These are phyloP conservation scores for Stenchaetothrips biformis DNA, from an alignment of 2,888 invertebrate species.

Conservation along the genomic window DNA sequence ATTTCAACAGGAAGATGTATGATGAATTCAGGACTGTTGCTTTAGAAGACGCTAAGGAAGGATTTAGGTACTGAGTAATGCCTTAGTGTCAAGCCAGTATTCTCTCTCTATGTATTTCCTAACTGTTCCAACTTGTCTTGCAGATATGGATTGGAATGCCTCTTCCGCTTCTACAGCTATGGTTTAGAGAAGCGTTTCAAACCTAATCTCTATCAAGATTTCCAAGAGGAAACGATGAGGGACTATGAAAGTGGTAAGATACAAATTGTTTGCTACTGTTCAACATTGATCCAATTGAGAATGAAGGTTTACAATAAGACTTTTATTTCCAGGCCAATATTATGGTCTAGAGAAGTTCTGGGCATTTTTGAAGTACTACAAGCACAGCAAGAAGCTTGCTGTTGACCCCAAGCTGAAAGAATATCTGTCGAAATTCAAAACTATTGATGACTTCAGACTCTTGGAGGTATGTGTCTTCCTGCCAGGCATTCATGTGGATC, in stretches of 20 bases:
- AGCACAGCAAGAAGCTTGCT: constrained; percentile 66
- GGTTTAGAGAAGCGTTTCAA: constrained; percentile 95
- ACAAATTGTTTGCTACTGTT: constrained; percentile 29
- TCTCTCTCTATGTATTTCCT: not conserved
- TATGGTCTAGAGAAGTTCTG: constrained; percentile 99
- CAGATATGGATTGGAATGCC: constrained; percentile 58
- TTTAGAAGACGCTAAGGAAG: constrained; percentile 85
- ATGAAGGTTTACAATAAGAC: not conserved
- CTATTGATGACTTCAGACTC: constrained; percentile 83
- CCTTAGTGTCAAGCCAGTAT: not conserved
- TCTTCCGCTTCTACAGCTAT: constrained; percentile 96
- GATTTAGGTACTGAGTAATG: constrained; percentile 67
- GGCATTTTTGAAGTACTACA: constrained; percentile 97
- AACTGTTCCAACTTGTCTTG: constrained; percentile 34
- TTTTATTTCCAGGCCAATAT: constrained; percentile 67
- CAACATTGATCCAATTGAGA: not conserved
- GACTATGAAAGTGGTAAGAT: constrained; percentile 79
- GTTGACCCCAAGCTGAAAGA: constrained; percentile 69
- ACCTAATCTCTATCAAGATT: constrained; percentile 91
- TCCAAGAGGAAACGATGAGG: constrained; percentile 84
- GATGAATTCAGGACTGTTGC: constrained; percentile 89
- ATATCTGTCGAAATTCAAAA: constrained; percentile 73
- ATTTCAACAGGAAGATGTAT: constrained; percentile 98
- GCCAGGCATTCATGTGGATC: too few species aligned
- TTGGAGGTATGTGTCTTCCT: constrained; percentile 55